Evolutionary conservation across 2,888 invertebrate species (phyloP), one percentile per base, ranked within the genome.

Genomic region (Andrena haemorrhoa): DNA sequence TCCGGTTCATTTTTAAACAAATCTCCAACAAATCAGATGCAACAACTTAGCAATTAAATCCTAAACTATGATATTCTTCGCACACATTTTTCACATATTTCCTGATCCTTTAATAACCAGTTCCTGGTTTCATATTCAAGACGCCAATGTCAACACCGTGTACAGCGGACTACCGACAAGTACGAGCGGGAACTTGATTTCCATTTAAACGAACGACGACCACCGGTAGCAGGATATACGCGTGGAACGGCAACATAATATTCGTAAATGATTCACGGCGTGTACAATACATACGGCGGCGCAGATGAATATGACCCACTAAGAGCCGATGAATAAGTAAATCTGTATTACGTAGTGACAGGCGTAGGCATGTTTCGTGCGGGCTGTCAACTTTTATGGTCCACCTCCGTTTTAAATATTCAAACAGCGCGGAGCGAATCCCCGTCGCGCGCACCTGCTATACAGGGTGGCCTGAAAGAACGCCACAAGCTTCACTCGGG

Each of bases 301-400:
- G 49, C 12, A 35, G 12, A 65, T 35, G 41, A 49, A 75, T 79
- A 70, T 65, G 70, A 78, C 68, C 49, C 69, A 71, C 73, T 80
- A 75, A 75, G 53, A 73, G 23, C 16, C 69, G 26, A 75, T 83
- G 85, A 83, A 85, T 85, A 85, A 85, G 64, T 85, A 64, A 85
- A 80, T 66, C 31, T 20, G 56, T 41, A 64, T 85, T 79, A 82
- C 68, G 58, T 79, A 53, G 47, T n/a, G 74, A 79, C 71, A 58
- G 33, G 66, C 56, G n/a, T 56, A 61, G 23, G n/a, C 31, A 66
- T 10, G 70, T 84, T 77, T 71, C 70, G 66, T 47, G 61, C 60
- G 56, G 56, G 29, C n/a, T 51, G 81, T 75, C 74, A 61, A 83
- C 41, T 63, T 84, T 84, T 80, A 74, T 31, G 64, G 74, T 16